A percentile compares a stretch with the other conserved stretches of the same genome.
phyloP scores from a whole-genome alignment of 2,888 invertebrate species.

The Lithophane semibrunnea region DNA sequence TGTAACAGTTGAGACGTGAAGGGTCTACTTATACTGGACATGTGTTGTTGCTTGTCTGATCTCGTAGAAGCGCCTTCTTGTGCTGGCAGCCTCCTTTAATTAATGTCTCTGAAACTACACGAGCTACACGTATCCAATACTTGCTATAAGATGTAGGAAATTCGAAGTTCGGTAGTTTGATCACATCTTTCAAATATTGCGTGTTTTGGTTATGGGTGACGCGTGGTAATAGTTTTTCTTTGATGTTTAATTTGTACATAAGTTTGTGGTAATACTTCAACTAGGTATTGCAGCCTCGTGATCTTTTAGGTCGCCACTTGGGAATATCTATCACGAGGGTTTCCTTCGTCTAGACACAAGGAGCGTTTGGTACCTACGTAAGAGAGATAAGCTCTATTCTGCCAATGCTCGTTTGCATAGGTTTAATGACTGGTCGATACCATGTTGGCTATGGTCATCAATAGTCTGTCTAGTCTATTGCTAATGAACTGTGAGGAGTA shows the following conservation, averaged over 20 bases:
- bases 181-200: constrained; percentile 66
- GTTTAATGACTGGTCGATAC: background rate
- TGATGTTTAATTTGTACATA: constrained; percentile 39
- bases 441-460: background rate
- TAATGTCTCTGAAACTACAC: constrained; percentile 85
- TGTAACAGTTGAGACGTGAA: constrained; percentile 61
- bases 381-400: background rate
- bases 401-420: background rate
- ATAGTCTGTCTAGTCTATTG: background rate
- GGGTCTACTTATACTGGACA: constrained; percentile 77
- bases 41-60: constrained; percentile 80
- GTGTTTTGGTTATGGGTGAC: constrained; percentile 38
- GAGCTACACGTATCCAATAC: constrained; percentile 79
- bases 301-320: background rate
- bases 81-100: constrained; percentile 87
- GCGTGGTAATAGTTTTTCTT: constrained; percentile 37
- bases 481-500: background rate
- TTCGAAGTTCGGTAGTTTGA: constrained; percentile 76
- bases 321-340: background rate
- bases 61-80: constrained; percentile 86
- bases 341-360: background rate
- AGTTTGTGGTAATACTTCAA: constrained; percentile 11
- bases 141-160: constrained; percentile 78
- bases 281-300: background rate
- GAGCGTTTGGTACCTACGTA: background rate